Base-by-base conservation (phyloP, 2,113 vertebrate genomes). In the Lonchura striata region DNA sequence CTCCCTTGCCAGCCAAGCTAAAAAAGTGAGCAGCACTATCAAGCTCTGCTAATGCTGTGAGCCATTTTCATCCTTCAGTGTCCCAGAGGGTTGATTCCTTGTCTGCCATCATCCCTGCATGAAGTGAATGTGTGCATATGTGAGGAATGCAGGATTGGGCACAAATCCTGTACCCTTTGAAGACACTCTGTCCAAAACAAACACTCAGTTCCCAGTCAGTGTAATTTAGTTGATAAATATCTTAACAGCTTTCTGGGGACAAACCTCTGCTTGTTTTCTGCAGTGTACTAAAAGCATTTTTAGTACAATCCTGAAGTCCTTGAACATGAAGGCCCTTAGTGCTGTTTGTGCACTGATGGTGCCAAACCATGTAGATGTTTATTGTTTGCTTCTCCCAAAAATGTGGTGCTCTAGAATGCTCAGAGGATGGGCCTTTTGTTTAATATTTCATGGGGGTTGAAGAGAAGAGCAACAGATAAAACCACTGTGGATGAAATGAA, bases 181-280 rank as follows among this genome's bases (percentile, higher is more conserved):
- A 94, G 69, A 57, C 10, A 8, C 15, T 82, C 76, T 54, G 57
- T 94, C 86, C 83, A 83, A 96, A 89, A 71, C 52, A 94, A 94
- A 83, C 61, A 53, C 31, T 41, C 37, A 44, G 56, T 87, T 96
- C 90, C 81, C 46, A 81, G 41, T 60, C 49, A 83, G 31, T 60
- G 41, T 60, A 78, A 60, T 93, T 94, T 63, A 53, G 66, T 91
- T 91, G 89, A 90, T 94, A 91, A 68, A 44, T 81, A 93, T 64
- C 88, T 77, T 60, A 53, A 65, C 30, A 74, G 35, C 61, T 77
- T 96, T 57, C 50, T 87, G 74, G 76, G 82, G 82, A 87, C 49
- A 60, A 94, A 85, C 52, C 13, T 86, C 75, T 80, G 35, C n/a
- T 94, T 70, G 20, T 63, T 68, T 91, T 71, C 66, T 81, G 33